Evolutionary conservation across 1,140 invertebrate genomes (phyloP), one percentile per base, ranked within the genome.

Genomic region (Sesamia nonagrioides): DNA sequence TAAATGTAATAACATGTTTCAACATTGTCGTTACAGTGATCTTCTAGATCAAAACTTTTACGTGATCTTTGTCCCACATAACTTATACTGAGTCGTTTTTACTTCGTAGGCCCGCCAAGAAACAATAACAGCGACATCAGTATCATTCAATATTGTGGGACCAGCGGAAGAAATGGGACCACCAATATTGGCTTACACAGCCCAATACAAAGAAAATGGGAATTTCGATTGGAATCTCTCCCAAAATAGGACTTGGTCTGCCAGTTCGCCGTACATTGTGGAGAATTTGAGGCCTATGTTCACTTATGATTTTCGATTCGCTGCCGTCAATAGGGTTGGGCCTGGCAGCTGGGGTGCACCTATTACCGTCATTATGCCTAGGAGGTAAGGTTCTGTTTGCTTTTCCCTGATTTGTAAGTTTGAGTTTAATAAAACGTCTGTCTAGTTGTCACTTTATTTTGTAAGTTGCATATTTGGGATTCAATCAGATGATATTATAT

Each of bases 231-330:
- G 97, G 97, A 95, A 96, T 18, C 89, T 96, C 1, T 96, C 97
- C 0, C 94, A 91, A 69, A 97, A 97, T 78, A 96, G 96, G 80
- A 97, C 97, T 52, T 98, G 98, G 98, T 96, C 97, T 68, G 95
- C 96, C 69, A 97, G 96, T 86, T 96, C 96, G 0, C 95, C 96
- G 0, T 98, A 98, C 89, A 97, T 98, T 48, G 91, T 99, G n/a
- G 98, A 98, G 87, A 96, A 96, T 72, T 94, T 99, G 58, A 94
- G 95, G 78, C 98, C 98, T 0, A 96, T 97, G 93, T 97, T 96
- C n/a, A 95, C 95, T 0, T 99, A 99, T 90, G 95, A 96, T 73
- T 98, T 99, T 93, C 96, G 97, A 76, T 98, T 99, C 90, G 97
- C 97, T 5, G 98, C 98, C 0, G 94, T 96, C 52, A 99, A 98